Base-by-base conservation (phyloP, 2,113 vertebrate species). In the Merops nubicus region DNA sequence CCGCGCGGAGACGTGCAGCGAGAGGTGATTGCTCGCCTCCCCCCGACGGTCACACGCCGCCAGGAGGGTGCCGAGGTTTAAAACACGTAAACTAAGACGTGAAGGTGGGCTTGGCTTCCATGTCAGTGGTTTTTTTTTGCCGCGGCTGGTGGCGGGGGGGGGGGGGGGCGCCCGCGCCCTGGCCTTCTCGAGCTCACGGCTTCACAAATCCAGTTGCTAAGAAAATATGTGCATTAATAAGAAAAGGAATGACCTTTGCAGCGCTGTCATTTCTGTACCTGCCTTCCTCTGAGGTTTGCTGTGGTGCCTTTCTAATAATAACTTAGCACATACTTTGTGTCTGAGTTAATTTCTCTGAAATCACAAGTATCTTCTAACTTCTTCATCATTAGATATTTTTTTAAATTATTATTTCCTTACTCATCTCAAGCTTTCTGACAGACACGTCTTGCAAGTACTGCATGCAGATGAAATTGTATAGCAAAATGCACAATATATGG, bases 51-150 rank as follows among this genome's bases (percentile, higher is more conserved):
- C 64, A 9, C 43, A 3, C 33, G 4, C 15, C 50, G 7, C 6
- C 45, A 1, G 47, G 5, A 26, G 45, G 2, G 42, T 5, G 73
- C 16, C 1, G 45, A 12, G 64, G 11, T 4, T 53, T 50, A 6
- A 2, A 36, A 65, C 34, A 8, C 8, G 7, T 1, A 2, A 14
- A 48, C 4, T 4, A 12, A 21, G n/a, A n/a, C 2, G 26, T 0
- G 11, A 8, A 22, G 51, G 47, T 12, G 19, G 57, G 6, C 13
- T 14, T 5, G 4, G 65, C 20, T 8, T 7, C 47, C 65, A 1
- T 3, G 56, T 7, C 85, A 6, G n/a, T 51, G 23, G 91, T 33
- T 22, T 26, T 33, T 22, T 26, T 33, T 15, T 29, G 84, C 43
- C 16, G 23, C 6, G n/a, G 80, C 50, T 38, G 62, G 36, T 19